phyloP scores from a whole-genome alignment of 35 echinoderm and acorn worm species.

The Apostichopus californicus region DNA sequence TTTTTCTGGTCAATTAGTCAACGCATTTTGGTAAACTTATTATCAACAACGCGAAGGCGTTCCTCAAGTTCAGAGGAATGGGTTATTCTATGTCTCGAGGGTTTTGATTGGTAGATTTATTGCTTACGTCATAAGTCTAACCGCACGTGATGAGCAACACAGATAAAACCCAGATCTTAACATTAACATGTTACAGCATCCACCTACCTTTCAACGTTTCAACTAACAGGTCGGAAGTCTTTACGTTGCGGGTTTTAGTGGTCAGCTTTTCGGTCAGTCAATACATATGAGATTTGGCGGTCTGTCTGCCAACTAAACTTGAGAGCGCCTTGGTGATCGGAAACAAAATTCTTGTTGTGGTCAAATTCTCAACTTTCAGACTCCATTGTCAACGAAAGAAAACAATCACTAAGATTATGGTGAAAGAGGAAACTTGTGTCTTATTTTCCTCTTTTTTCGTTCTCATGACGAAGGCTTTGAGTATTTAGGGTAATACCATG shows the following conservation, averaged over 20 bases:
- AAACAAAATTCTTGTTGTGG: slow-evolving; percentile 18
- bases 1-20: no score
- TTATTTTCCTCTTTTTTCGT: neutral
- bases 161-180: no score
- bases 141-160: neutral
- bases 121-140: neutral
- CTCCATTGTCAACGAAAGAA: neutral
- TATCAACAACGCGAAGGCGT: no score
- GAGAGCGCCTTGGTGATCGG: neutral
- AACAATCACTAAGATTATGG: neutral
- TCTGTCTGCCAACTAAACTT: slow-evolving; percentile 5
- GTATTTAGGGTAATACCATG: neutral
- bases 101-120: no score
- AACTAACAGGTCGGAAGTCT: neutral
- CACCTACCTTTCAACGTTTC: no score
- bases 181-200: no score
- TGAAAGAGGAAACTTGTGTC: neutral
- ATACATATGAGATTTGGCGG: neutral
- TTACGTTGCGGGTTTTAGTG: neutral
- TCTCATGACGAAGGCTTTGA: neutral
- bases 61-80: no score
- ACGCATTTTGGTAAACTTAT: no score
- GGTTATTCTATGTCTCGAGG: no score
- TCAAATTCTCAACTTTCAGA: neutral
- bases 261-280: neutral